Evolutionary conservation across 2,888 invertebrate species (phyloP), one percentile per base, ranked within the genome.

Genomic region (Ectemnius lituratus): DNA sequence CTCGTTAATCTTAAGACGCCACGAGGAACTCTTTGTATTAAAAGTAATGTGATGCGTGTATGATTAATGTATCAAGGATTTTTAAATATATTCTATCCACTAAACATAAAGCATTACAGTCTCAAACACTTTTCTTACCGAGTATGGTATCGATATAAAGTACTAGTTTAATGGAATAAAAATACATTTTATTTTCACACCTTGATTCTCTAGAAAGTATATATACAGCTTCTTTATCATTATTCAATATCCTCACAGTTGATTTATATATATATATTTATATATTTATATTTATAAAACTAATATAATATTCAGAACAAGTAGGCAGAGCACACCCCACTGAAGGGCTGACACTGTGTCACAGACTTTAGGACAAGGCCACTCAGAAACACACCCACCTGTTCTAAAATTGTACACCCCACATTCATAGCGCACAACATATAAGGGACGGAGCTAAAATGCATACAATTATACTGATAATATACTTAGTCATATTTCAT

Each of bases 111-210:
- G 14, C 16, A 52, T 52, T 52, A 4, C 13, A 52, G 13, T 14
- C 8, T 52, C n/a, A 14, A 2, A 37, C 2, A 52, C 16, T 52
- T 14, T 52, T 52, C 14, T 13, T 52, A 52, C 52, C 27, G 60
- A 8, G 27, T 14, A 60, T n/a, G 5, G 6, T 60, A 37, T 37
- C 11, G 37, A 37, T 37, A 37, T 0, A 37, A 37, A 37, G 37
- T 61, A 63, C 66, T 70, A 70, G 68, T 59, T 57, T 78, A 83
- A 79, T 87, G 89, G 90, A 90, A 91, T 90, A 90, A 91, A 91
- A 91, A 91, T 91, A 91, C 90, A 88, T 86, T 91, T 90, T 90
- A 90, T 90, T 90, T 90, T 89, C 89, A 90, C 90, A 90, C 88
- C 87, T 90, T 88, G 88, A 85, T 87, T 90, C 85, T 83, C 90